phyloP scores from a whole-genome alignment of 2,113 vertebrate genomes.

The Clarias gariepinus region DNA sequence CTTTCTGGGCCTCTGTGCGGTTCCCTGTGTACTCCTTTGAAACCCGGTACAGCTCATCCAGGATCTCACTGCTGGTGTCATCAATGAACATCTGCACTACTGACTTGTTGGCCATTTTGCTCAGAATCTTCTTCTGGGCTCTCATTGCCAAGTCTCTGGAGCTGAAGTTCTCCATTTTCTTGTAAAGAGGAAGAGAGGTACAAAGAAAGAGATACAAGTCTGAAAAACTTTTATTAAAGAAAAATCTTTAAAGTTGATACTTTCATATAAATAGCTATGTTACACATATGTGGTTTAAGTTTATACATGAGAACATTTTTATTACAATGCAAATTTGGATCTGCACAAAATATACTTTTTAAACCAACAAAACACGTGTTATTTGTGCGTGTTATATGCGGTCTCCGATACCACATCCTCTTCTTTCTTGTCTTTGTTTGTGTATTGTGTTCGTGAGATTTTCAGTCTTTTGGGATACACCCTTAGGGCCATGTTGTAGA shows the following conservation, averaged over 20 bases:
- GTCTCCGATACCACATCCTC: conserved; percentile 3
- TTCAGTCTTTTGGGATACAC: conserved; percentile 49
- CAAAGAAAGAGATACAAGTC: neutral
- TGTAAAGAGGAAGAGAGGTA: conserved; percentile 17
- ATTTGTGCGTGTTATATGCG: neutral
- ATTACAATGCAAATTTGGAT: neutral
- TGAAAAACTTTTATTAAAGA: neutral
- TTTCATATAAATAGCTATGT: neutral
- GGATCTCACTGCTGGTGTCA: conserved; percentile 83
- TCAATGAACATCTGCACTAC: conserved; percentile 88
- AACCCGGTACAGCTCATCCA: conserved; percentile 87
- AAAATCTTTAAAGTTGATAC: neutral
- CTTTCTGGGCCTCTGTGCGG: conserved; percentile 79
- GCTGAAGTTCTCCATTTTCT: conserved; percentile 82
- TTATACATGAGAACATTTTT: neutral
- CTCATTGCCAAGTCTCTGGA: conserved; percentile 83
- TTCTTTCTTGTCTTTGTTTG: conserved; percentile 19
- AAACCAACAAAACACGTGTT: neutral
- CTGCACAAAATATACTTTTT: neutral
- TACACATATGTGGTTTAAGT: neutral
- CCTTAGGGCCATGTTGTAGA: conserved; percentile 24
- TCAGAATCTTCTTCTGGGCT: conserved; percentile 87
- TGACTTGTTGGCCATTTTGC: conserved; percentile 81
- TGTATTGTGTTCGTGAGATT: conserved; percentile 37
- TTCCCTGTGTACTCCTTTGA: conserved; percentile 81